Conservation (phyloP, 2,888 invertebrate species). For the Trichopria drosophilae region DNA sequence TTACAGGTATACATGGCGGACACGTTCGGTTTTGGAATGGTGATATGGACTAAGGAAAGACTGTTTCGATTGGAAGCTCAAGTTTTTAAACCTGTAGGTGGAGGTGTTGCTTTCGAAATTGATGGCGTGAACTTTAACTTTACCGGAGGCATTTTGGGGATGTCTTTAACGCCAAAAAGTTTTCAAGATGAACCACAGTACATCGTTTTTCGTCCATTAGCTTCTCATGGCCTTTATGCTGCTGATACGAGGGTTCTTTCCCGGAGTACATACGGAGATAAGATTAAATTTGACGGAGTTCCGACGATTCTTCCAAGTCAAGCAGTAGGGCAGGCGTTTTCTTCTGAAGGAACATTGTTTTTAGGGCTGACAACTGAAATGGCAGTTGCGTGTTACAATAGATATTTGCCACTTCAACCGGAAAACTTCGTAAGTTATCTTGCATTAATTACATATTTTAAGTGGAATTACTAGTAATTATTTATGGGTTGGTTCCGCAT, state of each 20-base stretch:
- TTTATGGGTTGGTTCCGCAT: too few species aligned
- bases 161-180: conserved; percentile 64
- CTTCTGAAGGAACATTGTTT: conserved; percentile 48
- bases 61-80: conserved; percentile 38
- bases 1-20: conserved; percentile 25
- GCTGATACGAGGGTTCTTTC: conserved; percentile 25
- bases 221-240: conserved; percentile 36
- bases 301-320: conserved; percentile 33
- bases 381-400: conserved; percentile 56
- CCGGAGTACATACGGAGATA: conserved; percentile 7
- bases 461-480: too few species aligned
- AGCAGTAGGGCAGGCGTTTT: conserved; percentile 28
- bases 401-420: conserved; percentile 31
- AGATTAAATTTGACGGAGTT: conserved; percentile 30
- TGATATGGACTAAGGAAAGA: conserved; percentile 19
- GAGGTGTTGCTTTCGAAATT: conserved; percentile 7
- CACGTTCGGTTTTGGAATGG: conserved; percentile 9
- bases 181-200: conserved; percentile 13
- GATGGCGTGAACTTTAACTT: conserved; percentile 61
- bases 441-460: too few species aligned
- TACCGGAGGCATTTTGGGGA: conserved; percentile 70
- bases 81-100: conserved; percentile 25
- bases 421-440: conserved; percentile 33
- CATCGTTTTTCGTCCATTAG: conserved; percentile 41
- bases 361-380: conserved; percentile 50